Conservation (phyloP, 2,888 invertebrate species). For the Yponomeuta plumbellus region DNA sequence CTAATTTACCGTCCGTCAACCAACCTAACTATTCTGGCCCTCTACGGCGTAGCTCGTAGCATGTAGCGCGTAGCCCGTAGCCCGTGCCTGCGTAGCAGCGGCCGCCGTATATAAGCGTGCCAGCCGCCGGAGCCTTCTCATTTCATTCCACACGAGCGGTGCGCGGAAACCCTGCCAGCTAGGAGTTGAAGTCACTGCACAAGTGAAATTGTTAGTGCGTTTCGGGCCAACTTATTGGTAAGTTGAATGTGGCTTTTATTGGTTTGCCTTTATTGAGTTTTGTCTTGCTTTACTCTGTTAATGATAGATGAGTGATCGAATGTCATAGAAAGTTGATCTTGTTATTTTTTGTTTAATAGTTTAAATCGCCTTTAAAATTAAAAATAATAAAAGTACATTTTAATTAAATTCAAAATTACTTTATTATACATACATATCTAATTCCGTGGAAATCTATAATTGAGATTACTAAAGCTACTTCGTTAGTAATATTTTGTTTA, state of each 20-base stretch:
- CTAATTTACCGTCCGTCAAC: background rate
- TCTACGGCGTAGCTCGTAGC: background rate
- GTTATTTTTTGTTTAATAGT: too few relatives aligned
- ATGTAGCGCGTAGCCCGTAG: background rate
- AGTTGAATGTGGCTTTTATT: background rate
- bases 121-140: background rate
- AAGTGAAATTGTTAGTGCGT: background rate
- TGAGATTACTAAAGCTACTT: too few relatives aligned
- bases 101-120: background rate
- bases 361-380: too few relatives aligned
- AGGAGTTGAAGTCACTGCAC: background rate
- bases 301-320: too few relatives aligned
- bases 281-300: background rate
- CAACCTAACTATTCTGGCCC: background rate
- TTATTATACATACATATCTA: too few relatives aligned
- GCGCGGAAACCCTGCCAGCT: background rate
- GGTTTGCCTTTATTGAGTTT: background rate
- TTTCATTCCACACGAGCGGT: background rate
- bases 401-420: too few relatives aligned
- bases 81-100: background rate
- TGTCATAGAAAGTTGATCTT: too few relatives aligned
- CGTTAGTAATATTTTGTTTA: too few relatives aligned
- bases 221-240: background rate
- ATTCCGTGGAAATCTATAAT: too few relatives aligned
- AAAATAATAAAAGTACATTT: too few relatives aligned